Percentiles rank a stretch among this genome's conserved stretches.
These are phyloP conservation scores for Nysson spinosus DNA, from an alignment of 2,888 invertebrate species.

Conservation along the genomic window DNA sequence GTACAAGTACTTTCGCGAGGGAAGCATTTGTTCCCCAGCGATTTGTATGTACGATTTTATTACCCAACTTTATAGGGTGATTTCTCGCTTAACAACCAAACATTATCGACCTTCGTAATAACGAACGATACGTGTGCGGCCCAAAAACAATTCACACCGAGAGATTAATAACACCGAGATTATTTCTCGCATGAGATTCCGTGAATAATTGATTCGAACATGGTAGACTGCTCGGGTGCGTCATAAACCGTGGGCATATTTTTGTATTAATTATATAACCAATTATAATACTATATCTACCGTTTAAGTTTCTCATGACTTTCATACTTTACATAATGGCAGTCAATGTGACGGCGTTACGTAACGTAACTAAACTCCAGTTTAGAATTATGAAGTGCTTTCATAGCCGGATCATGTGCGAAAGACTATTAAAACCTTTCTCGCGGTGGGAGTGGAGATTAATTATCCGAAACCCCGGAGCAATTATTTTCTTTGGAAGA, in stretches of 20 bases:
- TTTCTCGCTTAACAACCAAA: constrained; percentile 2
- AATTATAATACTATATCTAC: constrained; percentile 32
- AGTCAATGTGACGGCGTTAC: constrained; percentile 23
- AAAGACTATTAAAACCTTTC: too few species aligned
- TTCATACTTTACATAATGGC: constrained; percentile 36
- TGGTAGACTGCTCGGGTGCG: too few species aligned
- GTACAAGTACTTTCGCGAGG: too few species aligned
- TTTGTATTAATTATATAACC: constrained; percentile 31
- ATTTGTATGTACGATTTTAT: too few species aligned
- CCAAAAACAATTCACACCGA: neutral
- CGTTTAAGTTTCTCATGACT: constrained; percentile 35
- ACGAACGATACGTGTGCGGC: neutral
- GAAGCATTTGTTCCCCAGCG: too few species aligned
- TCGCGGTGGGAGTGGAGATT: too few species aligned
- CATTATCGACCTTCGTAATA: constrained; percentile 9
- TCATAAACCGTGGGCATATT: too few species aligned
- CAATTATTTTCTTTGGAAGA: too few species aligned
- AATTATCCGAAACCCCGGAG: too few species aligned
- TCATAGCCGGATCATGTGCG: too few species aligned
- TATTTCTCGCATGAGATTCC: neutral
- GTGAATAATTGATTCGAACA: constrained; percentile 6
- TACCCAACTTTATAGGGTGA: too few species aligned
- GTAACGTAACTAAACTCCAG: constrained; percentile 22
- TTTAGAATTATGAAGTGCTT: too few species aligned
- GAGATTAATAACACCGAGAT: constrained; percentile 9